phyloP scores from a whole-genome alignment of 2,888 invertebrate genomes.

The Epiblema foenella region DNA sequence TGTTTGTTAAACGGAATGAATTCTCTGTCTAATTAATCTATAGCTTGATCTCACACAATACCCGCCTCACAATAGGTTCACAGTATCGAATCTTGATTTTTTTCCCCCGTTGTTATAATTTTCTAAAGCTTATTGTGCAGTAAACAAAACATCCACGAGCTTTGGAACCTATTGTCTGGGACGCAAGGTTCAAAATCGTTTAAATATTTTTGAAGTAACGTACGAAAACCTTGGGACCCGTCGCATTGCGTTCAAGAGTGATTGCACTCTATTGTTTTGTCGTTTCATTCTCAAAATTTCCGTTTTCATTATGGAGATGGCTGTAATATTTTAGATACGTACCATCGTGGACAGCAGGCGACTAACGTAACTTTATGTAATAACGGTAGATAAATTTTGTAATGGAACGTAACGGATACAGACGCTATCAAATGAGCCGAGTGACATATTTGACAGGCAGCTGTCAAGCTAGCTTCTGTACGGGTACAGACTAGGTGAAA shows the following conservation, averaged over 20 bases:
- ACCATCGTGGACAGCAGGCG: too few species aligned
- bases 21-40: slow-evolving; percentile 11
- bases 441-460: too few species aligned
- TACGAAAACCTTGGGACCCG: background rate
- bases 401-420: too few species aligned
- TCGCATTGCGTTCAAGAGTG: background rate
- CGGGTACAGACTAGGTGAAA: too few species aligned
- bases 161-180: background rate
- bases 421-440: too few species aligned
- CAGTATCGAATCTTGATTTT: slow-evolving; percentile 35
- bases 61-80: slow-evolving; percentile 21
- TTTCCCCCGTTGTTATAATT: slow-evolving; percentile 25
- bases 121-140: slow-evolving; percentile 35
- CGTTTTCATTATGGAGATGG: background rate
- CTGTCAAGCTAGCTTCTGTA: too few species aligned
- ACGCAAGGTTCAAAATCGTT: background rate
- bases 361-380: too few species aligned
- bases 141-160: background rate
- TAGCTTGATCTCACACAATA: background rate
- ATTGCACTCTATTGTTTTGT: slow-evolving; percentile 12
- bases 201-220: background rate
- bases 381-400: too few species aligned
- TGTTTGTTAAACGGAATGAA: too few species aligned
- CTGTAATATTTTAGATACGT: background rate
- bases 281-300: background rate